Percentiles rank a stretch among this genome's conserved stretches.
phyloP scores from a whole-genome alignment of 2,797 vertebrate genomes.

The Rhinophrynus dorsalis region DNA sequence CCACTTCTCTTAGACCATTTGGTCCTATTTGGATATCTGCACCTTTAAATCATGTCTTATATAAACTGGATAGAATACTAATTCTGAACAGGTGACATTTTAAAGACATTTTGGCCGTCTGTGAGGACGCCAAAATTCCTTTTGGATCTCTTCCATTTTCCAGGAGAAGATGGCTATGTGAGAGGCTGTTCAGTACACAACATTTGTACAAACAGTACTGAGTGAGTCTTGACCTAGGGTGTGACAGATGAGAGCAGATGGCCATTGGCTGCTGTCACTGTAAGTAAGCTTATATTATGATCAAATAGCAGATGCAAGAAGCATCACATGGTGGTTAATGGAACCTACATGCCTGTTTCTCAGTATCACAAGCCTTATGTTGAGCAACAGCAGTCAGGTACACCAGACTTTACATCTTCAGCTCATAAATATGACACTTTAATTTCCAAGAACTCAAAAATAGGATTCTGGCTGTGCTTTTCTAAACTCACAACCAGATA shows the following conservation, averaged over 20 bases:
- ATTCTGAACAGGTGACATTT: no score
- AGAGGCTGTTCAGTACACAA: neutral
- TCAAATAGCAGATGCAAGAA: constrained; percentile 2
- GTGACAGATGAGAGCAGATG: constrained; percentile 42
- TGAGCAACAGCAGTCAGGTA: neutral
- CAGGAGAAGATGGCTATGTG: neutral
- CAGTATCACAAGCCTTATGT: neutral
- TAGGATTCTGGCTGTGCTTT: constrained; percentile 6
- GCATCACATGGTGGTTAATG: constrained; percentile 4
- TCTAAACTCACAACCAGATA: neutral
- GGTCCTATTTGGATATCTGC: no score
- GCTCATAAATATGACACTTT: neutral
- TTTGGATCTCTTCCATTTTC: constrained; percentile 11
- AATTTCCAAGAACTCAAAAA: constrained; percentile 17
- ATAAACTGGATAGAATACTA: no score
- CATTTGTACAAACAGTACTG: constrained; percentile 30
- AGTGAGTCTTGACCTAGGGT: constrained; percentile 9
- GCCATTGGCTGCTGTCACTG: neutral
- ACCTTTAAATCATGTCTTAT: no score
- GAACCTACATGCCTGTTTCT: neutral
- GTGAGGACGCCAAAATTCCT: neutral
- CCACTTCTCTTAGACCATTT: no score
- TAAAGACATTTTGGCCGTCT: constrained; percentile 5
- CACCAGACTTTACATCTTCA: neutral
- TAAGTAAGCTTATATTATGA: constrained; percentile 3